These are phyloP conservation scores for Neodon shergylaensis DNA, from an alignment of 2,113 vertebrate genomes.

Conservation along the genomic window DNA sequence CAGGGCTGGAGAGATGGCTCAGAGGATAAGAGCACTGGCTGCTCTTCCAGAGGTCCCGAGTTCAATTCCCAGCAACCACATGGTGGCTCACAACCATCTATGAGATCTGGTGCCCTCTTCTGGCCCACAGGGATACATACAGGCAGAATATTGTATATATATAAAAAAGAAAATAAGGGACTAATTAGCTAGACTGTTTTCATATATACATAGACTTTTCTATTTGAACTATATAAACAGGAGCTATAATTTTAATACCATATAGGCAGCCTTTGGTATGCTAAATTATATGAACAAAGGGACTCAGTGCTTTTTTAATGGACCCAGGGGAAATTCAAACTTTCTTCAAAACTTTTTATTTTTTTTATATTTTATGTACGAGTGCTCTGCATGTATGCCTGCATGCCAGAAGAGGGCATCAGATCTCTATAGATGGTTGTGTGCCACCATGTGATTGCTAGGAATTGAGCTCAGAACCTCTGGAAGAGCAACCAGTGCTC, in stretches of 20 bases:
- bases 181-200: neutral
- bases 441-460: neutral
- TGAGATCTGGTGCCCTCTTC: too few relatives aligned
- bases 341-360: neutral
- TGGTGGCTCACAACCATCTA: too few relatives aligned
- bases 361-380: neutral
- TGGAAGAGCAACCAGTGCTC: neutral
- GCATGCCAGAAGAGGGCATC: neutral
- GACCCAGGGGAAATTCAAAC: neutral
- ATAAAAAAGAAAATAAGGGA: neutral
- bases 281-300: neutral
- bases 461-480: neutral
- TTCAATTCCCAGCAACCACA: too few relatives aligned
- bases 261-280: neutral
- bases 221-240: neutral
- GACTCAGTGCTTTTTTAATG: neutral
- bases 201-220: neutral
- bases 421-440: neutral
- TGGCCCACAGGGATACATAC: too few relatives aligned
- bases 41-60: too few relatives aligned
- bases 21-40: too few relatives aligned
- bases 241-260: neutral
- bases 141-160: too few relatives aligned
- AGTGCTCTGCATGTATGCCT: neutral
- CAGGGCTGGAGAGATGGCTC: too few relatives aligned